These are phyloP conservation scores for Danio rerio DNA, from an alignment of 2,113 vertebrate genomes.

Conservation along the genomic window DNA sequence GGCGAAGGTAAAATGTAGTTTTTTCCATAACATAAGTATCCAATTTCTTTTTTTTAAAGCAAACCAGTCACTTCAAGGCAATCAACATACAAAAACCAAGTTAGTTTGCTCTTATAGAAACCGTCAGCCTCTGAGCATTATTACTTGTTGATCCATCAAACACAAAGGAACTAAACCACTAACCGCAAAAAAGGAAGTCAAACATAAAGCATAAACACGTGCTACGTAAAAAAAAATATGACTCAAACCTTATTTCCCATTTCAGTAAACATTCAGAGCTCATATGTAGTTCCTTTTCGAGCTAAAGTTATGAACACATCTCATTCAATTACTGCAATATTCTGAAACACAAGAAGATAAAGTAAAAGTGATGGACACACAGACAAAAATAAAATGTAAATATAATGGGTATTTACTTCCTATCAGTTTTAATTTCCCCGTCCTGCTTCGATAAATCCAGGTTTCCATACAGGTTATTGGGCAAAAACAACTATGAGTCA, in stretches of 20 bases:
- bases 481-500: not conserved
- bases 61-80: not conserved
- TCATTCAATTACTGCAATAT: no score
- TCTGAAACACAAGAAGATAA: not conserved
- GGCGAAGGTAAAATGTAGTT: no score
- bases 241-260: not conserved
- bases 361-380: constrained; percentile 4
- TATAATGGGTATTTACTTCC: not conserved
- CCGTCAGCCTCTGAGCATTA: not conserved
- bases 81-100: not conserved
- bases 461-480: not conserved
- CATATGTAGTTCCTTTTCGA: not conserved
- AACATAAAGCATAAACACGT: not conserved
- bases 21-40: no score
- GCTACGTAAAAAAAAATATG: not conserved
- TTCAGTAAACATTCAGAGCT: not conserved
- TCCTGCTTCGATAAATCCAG: not conserved
- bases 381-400: not conserved
- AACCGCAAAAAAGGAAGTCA: constrained; percentile 8
- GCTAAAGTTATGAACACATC: no score
- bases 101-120: not conserved
- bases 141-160: constrained; percentile 7
- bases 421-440: not conserved
- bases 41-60: no score
- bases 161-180: not conserved